Evolutionary conservation across 2,888 invertebrate genomes (phyloP).

Genomic region (Trichopria drosophilae): DNA sequence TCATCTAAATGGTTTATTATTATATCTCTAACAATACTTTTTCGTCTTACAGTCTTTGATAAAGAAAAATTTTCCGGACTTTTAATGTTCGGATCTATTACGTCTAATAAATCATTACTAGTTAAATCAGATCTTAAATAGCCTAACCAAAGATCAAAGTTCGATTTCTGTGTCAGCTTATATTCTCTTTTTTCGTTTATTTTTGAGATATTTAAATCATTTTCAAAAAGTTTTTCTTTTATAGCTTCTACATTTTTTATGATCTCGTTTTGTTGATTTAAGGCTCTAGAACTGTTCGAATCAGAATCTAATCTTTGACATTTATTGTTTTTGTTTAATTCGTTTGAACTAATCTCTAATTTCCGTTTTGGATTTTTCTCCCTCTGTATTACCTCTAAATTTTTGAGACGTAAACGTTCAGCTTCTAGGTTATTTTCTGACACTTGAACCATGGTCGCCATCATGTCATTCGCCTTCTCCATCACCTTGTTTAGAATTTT

Average conservation of each 20-base stretch:
- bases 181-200: constrained; percentile 30
- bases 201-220: constrained; percentile 10
- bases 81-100: constrained; percentile 20
- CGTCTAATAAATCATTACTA: constrained; percentile 24
- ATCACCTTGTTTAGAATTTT: neutral
- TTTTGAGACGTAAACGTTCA: neutral
- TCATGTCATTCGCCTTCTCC: constrained; percentile 6
- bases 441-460: neutral
- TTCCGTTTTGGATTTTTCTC: neutral
- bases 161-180: constrained; percentile 26
- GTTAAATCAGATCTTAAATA: constrained; percentile 28
- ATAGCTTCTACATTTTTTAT: neutral
- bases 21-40: constrained; percentile 25
- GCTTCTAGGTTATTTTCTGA: constrained; percentile 1
- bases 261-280: constrained; percentile 4
- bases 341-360: neutral
- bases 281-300: too few species aligned
- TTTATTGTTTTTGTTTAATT: neutral
- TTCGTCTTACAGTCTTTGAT: constrained; percentile 9
- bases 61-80: constrained; percentile 13
- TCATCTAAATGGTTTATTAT: constrained; percentile 32
- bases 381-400: neutral
- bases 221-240: neutral
- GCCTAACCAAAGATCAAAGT: constrained; percentile 30
- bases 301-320: neutral